Evolutionary conservation across 2,888 invertebrate species (phyloP).

Genomic region (Stenoptilia bipunctidactyla): DNA sequence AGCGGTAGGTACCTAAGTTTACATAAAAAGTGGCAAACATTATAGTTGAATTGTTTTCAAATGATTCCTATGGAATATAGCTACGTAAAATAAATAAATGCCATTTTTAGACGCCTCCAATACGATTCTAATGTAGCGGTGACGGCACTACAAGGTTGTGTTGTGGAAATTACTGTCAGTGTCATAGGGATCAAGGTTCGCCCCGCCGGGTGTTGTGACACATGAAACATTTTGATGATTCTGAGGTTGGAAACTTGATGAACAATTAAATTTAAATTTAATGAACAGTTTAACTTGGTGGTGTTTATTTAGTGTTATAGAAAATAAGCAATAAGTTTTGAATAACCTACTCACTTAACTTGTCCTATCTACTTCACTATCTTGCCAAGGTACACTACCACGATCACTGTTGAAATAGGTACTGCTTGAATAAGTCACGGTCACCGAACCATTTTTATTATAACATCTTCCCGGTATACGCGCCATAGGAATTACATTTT

Average conservation of each 20-base stretch:
- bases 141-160: too few species aligned
- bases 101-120: too few species aligned
- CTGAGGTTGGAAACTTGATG: too few species aligned
- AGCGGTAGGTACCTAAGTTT: constrained; percentile 11
- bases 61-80: too few species aligned
- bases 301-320: constrained; percentile 10
- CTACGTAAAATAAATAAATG: too few species aligned
- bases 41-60: too few species aligned
- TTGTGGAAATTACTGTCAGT: too few species aligned
- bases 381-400: constrained; percentile 12
- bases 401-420: constrained; percentile 11
- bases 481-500: constrained; percentile 6
- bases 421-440: constrained; percentile 12
- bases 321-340: too few species aligned
- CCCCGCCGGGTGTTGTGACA: too few species aligned
- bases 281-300: constrained; percentile 10
- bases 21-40: constrained; percentile 13
- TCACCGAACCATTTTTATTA: constrained; percentile 11
- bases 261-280: constrained; percentile 7
- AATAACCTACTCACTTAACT: constrained; percentile 9
- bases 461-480: constrained; percentile 11
- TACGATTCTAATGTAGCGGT: too few species aligned
- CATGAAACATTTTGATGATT: too few species aligned
- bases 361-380: constrained; percentile 11
- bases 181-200: too few species aligned